Base-by-base conservation (phyloP, 92 coral and sea anemone species). In the Parazoanthus darwini region DNA sequence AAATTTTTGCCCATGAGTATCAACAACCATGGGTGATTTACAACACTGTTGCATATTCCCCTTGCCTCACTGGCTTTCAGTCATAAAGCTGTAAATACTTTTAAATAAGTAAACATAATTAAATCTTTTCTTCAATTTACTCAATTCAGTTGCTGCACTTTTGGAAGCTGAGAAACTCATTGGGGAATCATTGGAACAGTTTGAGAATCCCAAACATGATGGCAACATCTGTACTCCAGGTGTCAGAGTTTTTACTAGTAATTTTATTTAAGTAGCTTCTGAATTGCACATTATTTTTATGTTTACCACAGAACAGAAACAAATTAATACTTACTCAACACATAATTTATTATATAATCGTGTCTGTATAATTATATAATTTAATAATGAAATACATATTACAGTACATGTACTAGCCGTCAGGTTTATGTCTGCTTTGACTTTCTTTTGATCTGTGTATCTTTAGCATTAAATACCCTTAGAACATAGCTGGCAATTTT, bases 191-290 rank as follows among this genome's bases (percentile, higher is more conserved):
- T 48, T 83, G 35, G 87, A 83, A 71, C 66, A 68, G 77, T 83
- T 23, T 70, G 87, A 83, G 78, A 71, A 83, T 70, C 66, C 87
- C 66, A 35, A 83, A 26, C 87, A 83, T 8, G 74, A 74, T 25
- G 66, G 87, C 56, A 83, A 83, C 36, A 74, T 83, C 46, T 83
- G 87, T 16, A 35, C 87, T 44, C 87, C 87, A 43, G 87, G 87
- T 83, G n/a, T n/a, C n/a, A 37, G n/a, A 75, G 8, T 48, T 48
- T 48, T 48, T 0, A 29, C 33, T 7, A 48, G 51, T 48, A 7
- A 18, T 5, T 74, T 37, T 33, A 2, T 2, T 13, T 29, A 29
- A 29, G 33, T 54, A 54, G 59, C 70, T 63, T 63, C 33, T 72
- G 20, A 6, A 26, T 26, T 72, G 39, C 74, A 23, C 33, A 29